A percentile compares a stretch with the other conserved stretches of the same genome.
Evolutionary conservation across 2,113 vertebrate species (phyloP).

Genomic region (Acinonyx jubatus): DNA sequence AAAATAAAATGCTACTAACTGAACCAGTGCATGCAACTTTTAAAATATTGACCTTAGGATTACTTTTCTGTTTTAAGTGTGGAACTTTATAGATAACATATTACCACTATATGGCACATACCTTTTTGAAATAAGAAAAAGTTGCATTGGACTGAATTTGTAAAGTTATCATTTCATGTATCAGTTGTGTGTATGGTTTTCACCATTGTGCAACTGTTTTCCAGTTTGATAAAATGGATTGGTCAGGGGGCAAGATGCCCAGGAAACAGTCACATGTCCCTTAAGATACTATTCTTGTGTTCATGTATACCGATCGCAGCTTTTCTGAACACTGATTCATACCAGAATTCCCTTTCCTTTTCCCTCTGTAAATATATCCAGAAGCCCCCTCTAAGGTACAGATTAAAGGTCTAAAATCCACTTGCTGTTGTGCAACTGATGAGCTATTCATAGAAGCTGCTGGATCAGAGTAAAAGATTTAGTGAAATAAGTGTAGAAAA

Average conservation of each 20-base stretch:
- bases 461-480: conserved; percentile 34
- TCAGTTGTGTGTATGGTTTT: neutral
- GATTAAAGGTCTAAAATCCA: conserved; percentile 65
- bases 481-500: conserved; percentile 6
- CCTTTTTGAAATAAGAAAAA: conserved; percentile 24
- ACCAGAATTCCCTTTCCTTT: neutral
- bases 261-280: conserved; percentile 12
- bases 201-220: conserved; percentile 14
- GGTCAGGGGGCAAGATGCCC: neutral
- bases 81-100: neutral
- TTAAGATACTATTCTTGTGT: conserved; percentile 40
- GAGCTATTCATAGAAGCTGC: conserved; percentile 62
- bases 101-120: neutral
- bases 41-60: neutral
- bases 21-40: neutral
- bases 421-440: conserved; percentile 56
- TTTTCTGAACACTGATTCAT: conserved; percentile 62
- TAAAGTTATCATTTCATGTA: neutral
- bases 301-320: conserved; percentile 51
- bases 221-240: conserved; percentile 9
- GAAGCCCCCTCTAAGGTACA: conserved; percentile 34
- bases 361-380: conserved; percentile 55
- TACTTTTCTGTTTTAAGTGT: conserved; percentile 8
- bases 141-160: neutral
- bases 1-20: neutral